Evolutionary conservation across 2,113 vertebrate species (phyloP).

Genomic region (Pteropus alecto): DNA sequence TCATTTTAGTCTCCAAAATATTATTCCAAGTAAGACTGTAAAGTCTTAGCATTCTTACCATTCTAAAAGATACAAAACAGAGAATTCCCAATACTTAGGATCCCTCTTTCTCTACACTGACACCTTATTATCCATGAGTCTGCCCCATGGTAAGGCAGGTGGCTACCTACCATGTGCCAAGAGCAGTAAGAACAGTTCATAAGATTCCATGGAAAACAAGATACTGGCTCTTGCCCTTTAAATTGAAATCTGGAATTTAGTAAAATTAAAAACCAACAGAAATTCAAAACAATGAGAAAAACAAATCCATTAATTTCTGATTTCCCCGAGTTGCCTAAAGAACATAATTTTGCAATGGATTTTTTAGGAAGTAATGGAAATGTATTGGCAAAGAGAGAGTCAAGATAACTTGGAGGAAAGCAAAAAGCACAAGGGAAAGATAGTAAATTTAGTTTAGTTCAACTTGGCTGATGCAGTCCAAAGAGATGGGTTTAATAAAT

Average conservation of each 20-base stretch:
- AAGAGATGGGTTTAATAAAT: background rate
- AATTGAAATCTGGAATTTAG: background rate
- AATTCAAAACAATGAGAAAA: slow-evolving; percentile 26
- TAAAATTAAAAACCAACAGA: slow-evolving; percentile 24
- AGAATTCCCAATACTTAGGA: background rate
- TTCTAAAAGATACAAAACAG: slow-evolving; percentile 11
- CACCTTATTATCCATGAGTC: background rate
- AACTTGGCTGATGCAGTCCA: background rate
- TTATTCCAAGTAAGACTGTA: background rate
- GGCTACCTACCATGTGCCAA: background rate
- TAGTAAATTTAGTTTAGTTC: background rate
- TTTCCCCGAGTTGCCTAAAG: background rate
- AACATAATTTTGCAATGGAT: background rate
- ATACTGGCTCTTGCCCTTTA: background rate
- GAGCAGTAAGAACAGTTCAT: background rate
- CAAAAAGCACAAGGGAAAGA: background rate
- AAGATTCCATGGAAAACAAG: background rate
- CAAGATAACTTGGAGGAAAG: background rate
- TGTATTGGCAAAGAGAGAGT: background rate
- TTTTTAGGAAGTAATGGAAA: slow-evolving; percentile 35
- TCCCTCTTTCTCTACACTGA: background rate
- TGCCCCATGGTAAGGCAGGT: background rate
- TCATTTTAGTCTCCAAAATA: slow-evolving; percentile 25
- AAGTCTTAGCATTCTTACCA: background rate
- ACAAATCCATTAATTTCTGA: background rate